These are phyloP conservation scores for Ibidorhyncha struthersii DNA, from an alignment of 2,113 vertebrate species.

Conservation along the genomic window DNA sequence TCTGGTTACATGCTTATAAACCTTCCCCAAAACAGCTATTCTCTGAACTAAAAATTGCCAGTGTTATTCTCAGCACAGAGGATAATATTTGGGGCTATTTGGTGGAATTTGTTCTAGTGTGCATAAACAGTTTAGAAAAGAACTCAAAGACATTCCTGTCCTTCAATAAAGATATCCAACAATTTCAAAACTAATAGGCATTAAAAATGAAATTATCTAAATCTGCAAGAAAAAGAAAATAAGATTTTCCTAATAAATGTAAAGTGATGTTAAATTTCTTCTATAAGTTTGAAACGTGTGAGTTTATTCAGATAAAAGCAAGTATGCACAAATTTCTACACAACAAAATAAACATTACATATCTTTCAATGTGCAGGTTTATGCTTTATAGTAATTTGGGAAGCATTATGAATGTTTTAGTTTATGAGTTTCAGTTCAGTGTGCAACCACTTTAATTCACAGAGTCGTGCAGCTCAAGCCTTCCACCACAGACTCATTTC, in stretches of 20 bases:
- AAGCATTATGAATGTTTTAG: neutral
- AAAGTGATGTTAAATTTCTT: neutral
- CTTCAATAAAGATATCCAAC: neutral
- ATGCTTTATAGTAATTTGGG: neutral
- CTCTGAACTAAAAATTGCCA: neutral
- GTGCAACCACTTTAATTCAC: neutral
- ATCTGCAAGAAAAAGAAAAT: neutral
- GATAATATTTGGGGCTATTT: neutral
- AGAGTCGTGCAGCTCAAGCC: neutral
- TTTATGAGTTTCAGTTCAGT: neutral
- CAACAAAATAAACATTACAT: neutral
- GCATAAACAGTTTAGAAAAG: neutral
- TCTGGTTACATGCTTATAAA: neutral
- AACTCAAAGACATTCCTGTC: neutral
- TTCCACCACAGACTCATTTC: neutral
- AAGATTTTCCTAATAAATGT: neutral
- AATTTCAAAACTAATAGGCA: neutral
- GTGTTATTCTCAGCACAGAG: neutral
- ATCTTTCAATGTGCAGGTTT: neutral
- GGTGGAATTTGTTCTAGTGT: neutral
- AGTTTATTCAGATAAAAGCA: neutral
- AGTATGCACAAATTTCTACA: neutral
- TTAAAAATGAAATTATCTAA: neutral
- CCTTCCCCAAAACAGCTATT: neutral
- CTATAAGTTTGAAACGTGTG: neutral